Base-by-base conservation (phyloP, 1,140 invertebrate genomes). In the Brachionus calyciflorus region DNA sequence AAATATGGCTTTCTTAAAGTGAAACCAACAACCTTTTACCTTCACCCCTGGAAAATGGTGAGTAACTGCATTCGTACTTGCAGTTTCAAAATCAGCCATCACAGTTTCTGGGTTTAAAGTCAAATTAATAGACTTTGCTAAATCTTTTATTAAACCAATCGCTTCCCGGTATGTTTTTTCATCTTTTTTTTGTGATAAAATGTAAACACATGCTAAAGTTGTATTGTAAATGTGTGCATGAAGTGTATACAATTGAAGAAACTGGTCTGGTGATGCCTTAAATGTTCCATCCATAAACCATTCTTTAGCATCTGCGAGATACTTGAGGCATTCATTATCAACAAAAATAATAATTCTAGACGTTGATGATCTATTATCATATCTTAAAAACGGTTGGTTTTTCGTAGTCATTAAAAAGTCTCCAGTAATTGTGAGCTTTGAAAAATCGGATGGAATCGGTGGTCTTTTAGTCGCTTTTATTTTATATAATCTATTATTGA, bases 221-320 rank as follows among this genome's bases (percentile, higher is more conserved):
- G 53, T 57, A 57, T 57, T 57, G 28, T 28, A 57, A 30, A 57
- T 28, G 28, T 28, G 30, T 28, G 53, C 53, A 57, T 57, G 53
- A 57, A 57, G 26, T 14, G 53, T 57, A 30, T 57, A 57, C 28
- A 57, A 28, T 57, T 57, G 53, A 21, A 57, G 26, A 30, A 57
- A 57, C 30, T 57, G 53, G 26, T 57, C 30, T 28, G 53, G 53
- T 30, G 53, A 26, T 14, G 24, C 7, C 30, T 57, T 57, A 26
- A 57, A 57, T 14, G 53, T 57, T 57, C 53, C 53, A 57, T 57
- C 21, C n/a, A n/a, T n/a, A n/a, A n/a, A n/a, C n/a, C n/a, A n/a
- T n/a, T n/a, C n/a, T n/a, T n/a, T n/a, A n/a, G n/a, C n/a, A n/a
- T n/a, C n/a, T n/a, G n/a, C n/a, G n/a, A n/a, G n/a, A n/a, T n/a